These are phyloP conservation scores for Platycheirus albimanus DNA, from an alignment of 2,888 invertebrate species.

Conservation along the genomic window DNA sequence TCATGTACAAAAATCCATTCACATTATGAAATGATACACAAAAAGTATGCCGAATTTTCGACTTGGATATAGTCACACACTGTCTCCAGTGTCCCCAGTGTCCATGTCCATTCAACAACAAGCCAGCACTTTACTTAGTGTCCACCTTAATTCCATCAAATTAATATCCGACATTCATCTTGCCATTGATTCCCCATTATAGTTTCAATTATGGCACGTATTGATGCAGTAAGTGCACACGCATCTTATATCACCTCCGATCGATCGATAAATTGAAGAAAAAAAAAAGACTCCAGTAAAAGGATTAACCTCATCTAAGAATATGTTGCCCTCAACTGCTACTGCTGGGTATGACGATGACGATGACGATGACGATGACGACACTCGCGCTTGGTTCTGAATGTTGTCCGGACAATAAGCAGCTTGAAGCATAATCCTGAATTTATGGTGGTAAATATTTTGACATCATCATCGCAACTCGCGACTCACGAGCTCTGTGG, in stretches of 20 bases:
- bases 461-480: conserved; percentile 73
- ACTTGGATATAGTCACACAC: conserved; percentile 37
- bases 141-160: conserved; percentile 74
- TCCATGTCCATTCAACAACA: conserved; percentile 13
- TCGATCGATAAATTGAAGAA: conserved; percentile 54
- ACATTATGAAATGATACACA: conserved; percentile 12
- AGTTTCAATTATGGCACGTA: conserved; percentile 72
- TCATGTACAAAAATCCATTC: conserved; percentile 12
- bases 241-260: conserved; percentile 69
- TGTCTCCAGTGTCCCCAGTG: neutral
- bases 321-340: too few relatives aligned
- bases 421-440: conserved; percentile 71
- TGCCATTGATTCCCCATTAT: conserved; percentile 71
- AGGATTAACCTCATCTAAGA: conserved; percentile 69
- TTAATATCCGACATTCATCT: conserved; percentile 71
- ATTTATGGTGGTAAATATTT: conserved; percentile 74
- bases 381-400: conserved; percentile 16
- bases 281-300: too few relatives aligned
- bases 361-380: too few relatives aligned
- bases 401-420: conserved; percentile 62
- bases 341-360: too few relatives aligned
- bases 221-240: conserved; percentile 72
- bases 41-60: conserved; percentile 58
- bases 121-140: conserved; percentile 55
- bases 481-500: too few relatives aligned